Conservation (phyloP, 1,140 invertebrate species). For the Galendromus occidentalis region DNA sequence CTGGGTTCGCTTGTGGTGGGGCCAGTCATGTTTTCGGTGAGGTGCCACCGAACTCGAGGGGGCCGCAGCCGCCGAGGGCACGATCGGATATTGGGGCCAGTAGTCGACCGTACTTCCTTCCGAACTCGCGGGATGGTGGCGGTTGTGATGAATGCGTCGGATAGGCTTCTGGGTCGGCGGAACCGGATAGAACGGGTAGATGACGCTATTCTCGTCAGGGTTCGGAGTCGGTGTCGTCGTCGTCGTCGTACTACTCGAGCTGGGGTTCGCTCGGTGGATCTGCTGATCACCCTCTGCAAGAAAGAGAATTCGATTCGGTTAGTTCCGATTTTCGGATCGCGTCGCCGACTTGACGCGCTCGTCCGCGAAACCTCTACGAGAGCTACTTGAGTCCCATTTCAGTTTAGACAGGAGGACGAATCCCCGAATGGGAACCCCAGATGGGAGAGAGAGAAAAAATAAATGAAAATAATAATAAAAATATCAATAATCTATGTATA, state of each 20-base stretch:
- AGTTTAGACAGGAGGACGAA: no score
- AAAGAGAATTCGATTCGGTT: no score
- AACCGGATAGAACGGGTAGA: neutral
- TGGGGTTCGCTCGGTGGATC: no score
- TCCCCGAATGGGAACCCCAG: no score
- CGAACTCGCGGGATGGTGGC: neutral
- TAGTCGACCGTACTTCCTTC: constrained; percentile 8
- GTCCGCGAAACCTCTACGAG: no score
- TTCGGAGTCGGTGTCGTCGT: constrained; percentile 1
- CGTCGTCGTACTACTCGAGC: neutral
- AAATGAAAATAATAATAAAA: no score
- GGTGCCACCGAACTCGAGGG: neutral
- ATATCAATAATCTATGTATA: no score
- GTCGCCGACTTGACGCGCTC: no score
- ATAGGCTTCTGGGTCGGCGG: neutral
- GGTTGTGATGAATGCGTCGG: neutral
- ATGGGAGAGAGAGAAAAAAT: no score
- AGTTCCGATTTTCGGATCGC: no score
- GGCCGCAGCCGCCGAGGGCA: neutral
- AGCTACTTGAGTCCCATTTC: no score
- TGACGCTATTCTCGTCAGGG: neutral
- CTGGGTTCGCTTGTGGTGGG: neutral
- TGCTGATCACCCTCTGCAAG: no score
- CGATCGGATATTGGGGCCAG: neutral
- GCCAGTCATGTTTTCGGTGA: neutral